Conservation (phyloP, 2,797 vertebrate genomes). For the Sebastes minor region DNA sequence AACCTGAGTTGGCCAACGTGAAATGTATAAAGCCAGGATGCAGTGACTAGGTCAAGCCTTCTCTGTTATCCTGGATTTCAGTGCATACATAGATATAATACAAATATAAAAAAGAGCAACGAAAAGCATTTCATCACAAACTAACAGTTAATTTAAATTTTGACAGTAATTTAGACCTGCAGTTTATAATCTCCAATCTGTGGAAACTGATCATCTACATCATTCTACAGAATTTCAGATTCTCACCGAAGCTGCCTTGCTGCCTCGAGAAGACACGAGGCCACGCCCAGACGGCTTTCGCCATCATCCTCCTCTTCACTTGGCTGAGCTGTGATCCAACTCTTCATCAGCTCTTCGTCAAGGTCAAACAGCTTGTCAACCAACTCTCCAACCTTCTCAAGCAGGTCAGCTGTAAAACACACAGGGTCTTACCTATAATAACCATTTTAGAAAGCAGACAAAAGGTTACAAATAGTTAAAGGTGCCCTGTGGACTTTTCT, state of each 20-base stretch:
- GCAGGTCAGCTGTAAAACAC: conserved; percentile 86
- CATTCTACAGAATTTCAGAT: not conserved
- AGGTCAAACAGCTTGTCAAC: conserved; percentile 96
- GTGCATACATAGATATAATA: not conserved
- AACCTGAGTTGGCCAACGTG: too few species aligned
- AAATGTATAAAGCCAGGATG: not conserved
- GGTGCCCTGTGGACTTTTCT: not conserved
- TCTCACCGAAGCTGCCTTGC: conserved; percentile 92
- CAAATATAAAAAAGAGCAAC: not conserved
- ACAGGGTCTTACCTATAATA: not conserved
- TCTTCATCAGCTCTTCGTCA: conserved; percentile 93
- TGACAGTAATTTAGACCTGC: not conserved
- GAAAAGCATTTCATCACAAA: not conserved
- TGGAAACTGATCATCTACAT: not conserved
- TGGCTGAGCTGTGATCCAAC: conserved; percentile 83
- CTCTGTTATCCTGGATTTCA: not conserved
- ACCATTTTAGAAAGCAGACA: not conserved
- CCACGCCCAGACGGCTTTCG: conserved; percentile 69
- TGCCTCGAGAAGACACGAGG: conserved; percentile 90
- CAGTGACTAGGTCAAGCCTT: not conserved
- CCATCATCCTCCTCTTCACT: conserved; percentile 39
- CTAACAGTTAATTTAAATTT: not conserved
- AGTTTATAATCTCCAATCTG: not conserved
- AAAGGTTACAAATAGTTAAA: not conserved
- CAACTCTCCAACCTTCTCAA: conserved; percentile 94